phyloP scores from a whole-genome alignment of 2,797 vertebrate species.

The Halcyon badia region DNA sequence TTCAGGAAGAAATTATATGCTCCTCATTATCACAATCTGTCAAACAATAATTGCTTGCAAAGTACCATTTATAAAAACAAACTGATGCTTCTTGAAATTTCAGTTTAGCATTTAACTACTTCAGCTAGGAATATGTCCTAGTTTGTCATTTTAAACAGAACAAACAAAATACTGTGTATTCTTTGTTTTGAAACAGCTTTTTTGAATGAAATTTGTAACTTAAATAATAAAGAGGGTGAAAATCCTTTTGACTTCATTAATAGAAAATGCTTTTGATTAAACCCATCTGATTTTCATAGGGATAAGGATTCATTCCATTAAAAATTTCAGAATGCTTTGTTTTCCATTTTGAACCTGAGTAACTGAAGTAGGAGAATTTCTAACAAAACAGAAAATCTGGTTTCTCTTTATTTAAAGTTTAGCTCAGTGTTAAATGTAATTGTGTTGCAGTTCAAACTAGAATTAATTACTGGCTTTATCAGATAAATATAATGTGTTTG shows the following conservation, averaged over 20 bases:
- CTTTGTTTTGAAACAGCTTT: neutral
- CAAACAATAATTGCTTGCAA: neutral
- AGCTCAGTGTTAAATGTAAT: neutral
- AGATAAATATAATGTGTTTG: constrained; percentile 13
- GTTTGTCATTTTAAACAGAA: neutral
- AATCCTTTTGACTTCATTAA: neutral
- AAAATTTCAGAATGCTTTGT: neutral
- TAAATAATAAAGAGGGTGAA: neutral
- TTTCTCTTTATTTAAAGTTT: neutral
- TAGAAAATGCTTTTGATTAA: neutral
- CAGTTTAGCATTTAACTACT: neutral
- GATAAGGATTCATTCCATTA: neutral
- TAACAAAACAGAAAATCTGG: neutral
- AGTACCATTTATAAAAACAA: neutral
- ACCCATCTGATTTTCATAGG: neutral
- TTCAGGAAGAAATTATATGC: neutral
- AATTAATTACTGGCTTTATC: constrained; percentile 38
- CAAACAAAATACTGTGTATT: neutral
- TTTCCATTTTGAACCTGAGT: neutral
- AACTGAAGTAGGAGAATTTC: neutral
- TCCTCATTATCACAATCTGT: neutral
- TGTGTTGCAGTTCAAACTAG: neutral
- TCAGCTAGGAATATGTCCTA: neutral
- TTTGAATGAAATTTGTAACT: neutral
- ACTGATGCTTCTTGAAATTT: neutral